phyloP scores from a whole-genome alignment of 1,140 invertebrate species.

The Aphaenogaster floridana region DNA sequence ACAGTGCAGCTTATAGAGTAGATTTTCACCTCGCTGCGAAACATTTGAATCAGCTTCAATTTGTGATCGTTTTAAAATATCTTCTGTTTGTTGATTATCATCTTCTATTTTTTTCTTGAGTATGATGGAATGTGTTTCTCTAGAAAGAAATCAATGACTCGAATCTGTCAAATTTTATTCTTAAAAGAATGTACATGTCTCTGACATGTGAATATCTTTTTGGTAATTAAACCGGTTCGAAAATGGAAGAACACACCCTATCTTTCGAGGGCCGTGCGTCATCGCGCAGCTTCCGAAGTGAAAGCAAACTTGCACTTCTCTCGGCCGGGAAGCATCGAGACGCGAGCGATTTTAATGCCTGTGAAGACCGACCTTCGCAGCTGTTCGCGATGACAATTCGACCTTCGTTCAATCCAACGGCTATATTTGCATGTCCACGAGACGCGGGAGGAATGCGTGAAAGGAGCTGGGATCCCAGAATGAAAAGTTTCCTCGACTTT shows the following conservation, averaged over 20 bases:
- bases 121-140: not conserved
- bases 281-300: conserved; percentile 29
- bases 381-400: conserved; percentile 39
- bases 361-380: conserved; percentile 56
- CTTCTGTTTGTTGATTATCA: not conserved
- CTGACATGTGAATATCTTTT: not conserved
- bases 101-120: not conserved
- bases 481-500: conserved; percentile 36
- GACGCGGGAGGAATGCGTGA: conserved; percentile 46
- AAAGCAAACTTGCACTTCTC: conserved; percentile 48
- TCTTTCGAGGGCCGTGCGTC: conserved; percentile 30
- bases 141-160: not conserved
- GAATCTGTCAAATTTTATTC: not conserved
- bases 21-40: not conserved
- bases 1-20: not conserved
- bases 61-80: not conserved
- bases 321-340: conserved; percentile 12
- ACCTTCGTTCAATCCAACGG: conserved; percentile 48
- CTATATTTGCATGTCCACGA: conserved; percentile 29
- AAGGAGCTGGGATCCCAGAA: not conserved
- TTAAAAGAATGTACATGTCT: not conserved
- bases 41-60: not conserved
- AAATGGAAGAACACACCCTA: not conserved
- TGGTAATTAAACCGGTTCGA: conserved; percentile 27
- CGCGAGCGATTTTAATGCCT: conserved; percentile 42